A percentile compares a stretch with the other conserved stretches of the same genome.
phyloP scores from a whole-genome alignment of 2,113 vertebrate genomes.

The Ciconia boyciana region DNA sequence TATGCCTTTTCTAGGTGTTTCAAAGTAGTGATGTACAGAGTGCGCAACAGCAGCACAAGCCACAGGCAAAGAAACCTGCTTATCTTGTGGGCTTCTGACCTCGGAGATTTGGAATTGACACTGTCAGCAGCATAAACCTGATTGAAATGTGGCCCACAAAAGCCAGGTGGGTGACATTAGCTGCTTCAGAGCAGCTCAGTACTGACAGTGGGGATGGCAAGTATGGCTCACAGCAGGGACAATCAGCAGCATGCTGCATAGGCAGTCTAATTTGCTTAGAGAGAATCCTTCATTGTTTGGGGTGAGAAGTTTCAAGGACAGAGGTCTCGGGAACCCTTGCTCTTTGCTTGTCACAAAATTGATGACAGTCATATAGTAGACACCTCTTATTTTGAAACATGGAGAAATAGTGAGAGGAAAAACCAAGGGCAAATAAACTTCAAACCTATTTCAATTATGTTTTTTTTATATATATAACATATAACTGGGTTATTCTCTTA shows the following conservation, averaged over 20 bases:
- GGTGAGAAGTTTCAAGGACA: neutral
- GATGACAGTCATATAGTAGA: neutral
- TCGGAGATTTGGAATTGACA: neutral
- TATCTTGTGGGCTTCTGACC: neutral
- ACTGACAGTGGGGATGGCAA: neutral
- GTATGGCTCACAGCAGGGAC: neutral
- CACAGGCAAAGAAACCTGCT: neutral
- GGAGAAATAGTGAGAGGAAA: neutral
- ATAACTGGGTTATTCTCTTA: constrained; percentile 65
- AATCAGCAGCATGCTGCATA: neutral
- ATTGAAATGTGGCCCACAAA: neutral
- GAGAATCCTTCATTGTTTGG: neutral
- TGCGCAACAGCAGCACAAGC: neutral
- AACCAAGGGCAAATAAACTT: neutral
- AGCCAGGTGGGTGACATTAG: neutral
- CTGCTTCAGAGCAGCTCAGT: neutral
- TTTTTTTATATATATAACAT: neutral
- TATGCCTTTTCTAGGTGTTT: neutral
- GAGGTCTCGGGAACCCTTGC: neutral
- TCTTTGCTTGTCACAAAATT: neutral
- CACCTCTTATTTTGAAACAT: neutral
- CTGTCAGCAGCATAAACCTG: neutral
- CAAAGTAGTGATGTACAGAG: neutral
- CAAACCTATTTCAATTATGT: neutral
- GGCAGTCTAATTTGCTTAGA: neutral